Evolutionary conservation across 2,888 invertebrate genomes (phyloP), one percentile per base, ranked within the genome.

Genomic region (Pollenia labialis): DNA sequence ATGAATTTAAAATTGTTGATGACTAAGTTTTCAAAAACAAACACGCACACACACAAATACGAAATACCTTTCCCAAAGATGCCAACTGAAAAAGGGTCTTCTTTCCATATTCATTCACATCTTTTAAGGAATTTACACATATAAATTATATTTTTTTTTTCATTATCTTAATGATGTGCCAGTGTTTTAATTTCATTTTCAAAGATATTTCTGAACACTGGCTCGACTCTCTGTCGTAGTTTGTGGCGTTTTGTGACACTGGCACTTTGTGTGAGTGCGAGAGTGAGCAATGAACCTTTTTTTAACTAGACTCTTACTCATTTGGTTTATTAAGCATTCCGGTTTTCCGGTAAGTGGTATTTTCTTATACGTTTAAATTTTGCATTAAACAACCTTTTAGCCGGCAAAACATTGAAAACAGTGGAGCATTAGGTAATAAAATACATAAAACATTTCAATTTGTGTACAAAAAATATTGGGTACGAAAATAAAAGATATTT

Each of bases 121-220:
- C 42, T 11, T 54, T 23, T 44, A 64, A 76, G 64, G 42, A 76
- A 42, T 64, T 62, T 54, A n/a, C 48, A 18, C 14, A 64, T 23
- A 91, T 91, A 92, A 91, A 91, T 91, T 91, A 92, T 91, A 90
- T 40, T n/a, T 4, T 10, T 42, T 23, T 56, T 56, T 60, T 91
- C 90, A 91, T 92, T 91, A 91, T 92, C 92, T 92, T 91, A 92
- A 92, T 91, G 92, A 92, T 92, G 92, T 91, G 91, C 89, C 91
- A 90, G 92, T 89, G 91, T 91, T 92, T 91, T 91, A 91, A 91
- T 92, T 91, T 91, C 90, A 82, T 72, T 46, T 52, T 56, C 48
- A 64, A 66, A 23, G 14, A 6, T 72, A 56, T 46, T 54, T 9
- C 44, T n/a, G 56, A 18, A 32, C 32, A 32, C 32, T 32, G 9